Conservation (phyloP, 2,888 invertebrate genomes). For the Hemistola chrysoprasaria region DNA sequence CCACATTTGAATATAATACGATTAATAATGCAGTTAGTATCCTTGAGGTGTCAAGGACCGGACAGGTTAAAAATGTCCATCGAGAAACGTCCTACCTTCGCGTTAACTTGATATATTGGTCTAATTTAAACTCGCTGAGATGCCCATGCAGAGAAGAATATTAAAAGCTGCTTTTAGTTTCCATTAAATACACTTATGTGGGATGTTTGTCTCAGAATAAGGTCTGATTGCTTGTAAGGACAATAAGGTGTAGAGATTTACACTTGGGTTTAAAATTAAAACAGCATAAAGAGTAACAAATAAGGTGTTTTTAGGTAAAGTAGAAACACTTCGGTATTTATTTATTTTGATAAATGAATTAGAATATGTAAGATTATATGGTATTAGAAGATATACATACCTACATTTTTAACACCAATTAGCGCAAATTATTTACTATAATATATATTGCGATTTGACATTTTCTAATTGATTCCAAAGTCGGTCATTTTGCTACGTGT, state of each 20-base stretch:
- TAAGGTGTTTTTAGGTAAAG: too few relatives aligned
- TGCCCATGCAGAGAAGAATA: conserved; percentile 8
- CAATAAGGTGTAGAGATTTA: background rate
- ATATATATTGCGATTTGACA: too few relatives aligned
- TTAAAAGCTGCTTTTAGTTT: conserved; percentile 6
- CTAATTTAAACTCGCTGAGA: conserved; percentile 17
- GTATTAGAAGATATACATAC: too few relatives aligned
- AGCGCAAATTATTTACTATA: too few relatives aligned
- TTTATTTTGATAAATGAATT: too few relatives aligned
- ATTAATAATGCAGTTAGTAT: conserved; percentile 26
- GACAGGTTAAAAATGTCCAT: conserved; percentile 20
- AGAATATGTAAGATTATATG: too few relatives aligned
- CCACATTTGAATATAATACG: conserved; percentile 60
- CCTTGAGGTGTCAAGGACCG: conserved; percentile 51
- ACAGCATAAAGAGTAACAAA: too few relatives aligned
- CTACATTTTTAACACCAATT: too few relatives aligned
- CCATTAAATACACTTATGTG: conserved; percentile 7
- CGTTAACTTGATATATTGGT: conserved; percentile 17
- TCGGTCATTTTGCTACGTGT: too few relatives aligned
- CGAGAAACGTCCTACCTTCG: conserved; percentile 10
- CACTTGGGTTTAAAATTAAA: too few relatives aligned
- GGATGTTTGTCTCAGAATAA: conserved; percentile 1
- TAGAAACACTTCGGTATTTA: too few relatives aligned
- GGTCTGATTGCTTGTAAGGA: background rate
- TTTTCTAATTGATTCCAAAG: too few relatives aligned